phyloP scores from a whole-genome alignment of 2,888 invertebrate species.

The Amphipoea oculea region DNA sequence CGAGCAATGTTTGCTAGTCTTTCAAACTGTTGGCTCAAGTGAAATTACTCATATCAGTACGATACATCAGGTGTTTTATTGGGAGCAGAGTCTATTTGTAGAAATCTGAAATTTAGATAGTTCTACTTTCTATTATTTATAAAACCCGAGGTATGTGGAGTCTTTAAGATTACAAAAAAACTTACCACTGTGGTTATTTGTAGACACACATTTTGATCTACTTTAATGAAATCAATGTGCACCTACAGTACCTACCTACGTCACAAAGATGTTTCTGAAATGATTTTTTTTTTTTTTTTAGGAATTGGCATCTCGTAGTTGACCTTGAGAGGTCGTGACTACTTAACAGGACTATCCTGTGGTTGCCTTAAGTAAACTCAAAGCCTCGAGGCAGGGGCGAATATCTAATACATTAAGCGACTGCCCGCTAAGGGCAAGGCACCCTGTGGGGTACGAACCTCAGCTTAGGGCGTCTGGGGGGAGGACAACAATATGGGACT shows the following conservation, averaged over 20 bases:
- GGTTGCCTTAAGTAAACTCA: too few species aligned
- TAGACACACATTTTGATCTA: neutral
- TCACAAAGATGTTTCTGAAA: neutral
- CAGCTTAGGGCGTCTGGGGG: too few species aligned
- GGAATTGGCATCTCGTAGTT: too few species aligned
- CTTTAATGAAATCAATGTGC: neutral
- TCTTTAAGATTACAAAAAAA: too few species aligned
- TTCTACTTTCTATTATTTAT: conserved; percentile 60
- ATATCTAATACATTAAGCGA: too few species aligned
- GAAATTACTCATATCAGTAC: conserved; percentile 55
- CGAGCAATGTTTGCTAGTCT: conserved; percentile 55
- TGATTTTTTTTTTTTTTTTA: too few species aligned
- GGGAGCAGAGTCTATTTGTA: conserved; percentile 60
- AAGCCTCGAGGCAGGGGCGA: too few species aligned
- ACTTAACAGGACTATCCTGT: too few species aligned
- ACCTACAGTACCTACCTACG: neutral
- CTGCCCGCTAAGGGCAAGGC: too few species aligned
- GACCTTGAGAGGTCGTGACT: too few species aligned
- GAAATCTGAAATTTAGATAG: conserved; percentile 44
- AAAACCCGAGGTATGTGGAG: neutral
- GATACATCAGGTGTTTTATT: conserved; percentile 71
- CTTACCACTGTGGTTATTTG: conserved; percentile 1
- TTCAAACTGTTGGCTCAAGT: conserved; percentile 68
- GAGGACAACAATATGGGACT: too few species aligned
- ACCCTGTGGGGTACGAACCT: too few species aligned